Evolutionary conservation across 2,888 invertebrate species (phyloP), one percentile per base, ranked within the genome.

Genomic region (Catotricha subobsoleta): DNA sequence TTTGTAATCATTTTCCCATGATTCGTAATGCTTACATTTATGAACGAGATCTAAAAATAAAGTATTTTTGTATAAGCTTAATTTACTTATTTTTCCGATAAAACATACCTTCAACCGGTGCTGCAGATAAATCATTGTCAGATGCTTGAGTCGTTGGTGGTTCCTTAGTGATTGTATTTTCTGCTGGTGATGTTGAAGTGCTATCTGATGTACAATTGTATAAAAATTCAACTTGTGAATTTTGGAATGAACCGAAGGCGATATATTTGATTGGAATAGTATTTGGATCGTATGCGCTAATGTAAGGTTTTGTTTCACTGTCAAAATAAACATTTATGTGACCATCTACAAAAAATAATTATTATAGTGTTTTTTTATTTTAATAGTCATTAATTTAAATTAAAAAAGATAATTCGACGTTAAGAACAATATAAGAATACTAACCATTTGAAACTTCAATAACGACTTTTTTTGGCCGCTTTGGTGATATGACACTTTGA

Each of bases 1-100:
- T 16, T 36, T 36, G 16, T 36, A 36, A 4, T 36, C 25, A 16
- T 23, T 16, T 36, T 36, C 36, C 36, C 36, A 36, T 15, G 36
- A 9, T 25, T 36, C 36, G 13, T 36, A 15, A 2, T 6, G 6
- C 3, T 36, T 10, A n/a, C 36, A 36, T 36, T 36, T 36, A 2
- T 15, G 5, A 6, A 25, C 21, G 23, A 36, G 23, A 36, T n/a
- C 36, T 36, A 4, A 34, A 34, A 34, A 19, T 31, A n/a, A 29
- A 29, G 8, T 5, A n/a, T 29, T 29, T 29, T 25, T 25, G 25
- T 8, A 25, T 10, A 7, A 25, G 25, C 25, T 7, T 7, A 25
- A 25, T 7, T 7, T 25, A 7, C 8, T 10, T 25, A 25, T 25
- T 25, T 25, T 25, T 10, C 25, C 25, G 10, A 25, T 25, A 25